Conservation (phyloP, 2,888 invertebrate genomes). For the Spodoptera exigua region DNA sequence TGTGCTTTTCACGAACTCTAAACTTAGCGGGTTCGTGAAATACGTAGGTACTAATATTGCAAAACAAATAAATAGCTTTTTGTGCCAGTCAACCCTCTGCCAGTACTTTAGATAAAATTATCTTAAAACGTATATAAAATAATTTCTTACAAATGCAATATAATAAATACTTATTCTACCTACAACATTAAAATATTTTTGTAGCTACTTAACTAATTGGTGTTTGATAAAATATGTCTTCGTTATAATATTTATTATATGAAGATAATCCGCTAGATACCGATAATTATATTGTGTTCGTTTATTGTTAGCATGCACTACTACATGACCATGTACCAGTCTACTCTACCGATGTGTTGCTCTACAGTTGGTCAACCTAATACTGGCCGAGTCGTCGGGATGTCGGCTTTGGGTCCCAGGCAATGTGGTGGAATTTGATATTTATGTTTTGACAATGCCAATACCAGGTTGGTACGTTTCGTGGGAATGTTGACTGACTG, state of each 20-base stretch:
- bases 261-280: constrained; percentile 60
- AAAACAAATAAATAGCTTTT: background rate
- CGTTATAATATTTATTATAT: constrained; percentile 63
- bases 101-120: constrained; percentile 40
- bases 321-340: constrained; percentile 15
- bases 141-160: constrained; percentile 53
- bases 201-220: constrained; percentile 83
- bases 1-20: background rate
- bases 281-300: constrained; percentile 49
- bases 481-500: constrained; percentile 15
- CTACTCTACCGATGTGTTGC: constrained; percentile 3
- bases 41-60: background rate
- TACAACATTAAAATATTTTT: constrained; percentile 68
- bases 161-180: constrained; percentile 56
- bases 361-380: too few relatives aligned
- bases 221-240: constrained; percentile 83
- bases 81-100: constrained; percentile 37
- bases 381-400: too few relatives aligned
- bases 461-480: background rate
- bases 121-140: constrained; percentile 68
- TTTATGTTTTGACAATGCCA: too few relatives aligned
- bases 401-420: too few relatives aligned
- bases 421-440: too few relatives aligned
- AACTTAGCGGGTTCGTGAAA: background rate
- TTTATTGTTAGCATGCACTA: constrained; percentile 28